Evolutionary conservation across 1,140 invertebrate species (phyloP), one percentile per base, ranked within the genome.

Genomic region (Listronotus oregonensis): DNA sequence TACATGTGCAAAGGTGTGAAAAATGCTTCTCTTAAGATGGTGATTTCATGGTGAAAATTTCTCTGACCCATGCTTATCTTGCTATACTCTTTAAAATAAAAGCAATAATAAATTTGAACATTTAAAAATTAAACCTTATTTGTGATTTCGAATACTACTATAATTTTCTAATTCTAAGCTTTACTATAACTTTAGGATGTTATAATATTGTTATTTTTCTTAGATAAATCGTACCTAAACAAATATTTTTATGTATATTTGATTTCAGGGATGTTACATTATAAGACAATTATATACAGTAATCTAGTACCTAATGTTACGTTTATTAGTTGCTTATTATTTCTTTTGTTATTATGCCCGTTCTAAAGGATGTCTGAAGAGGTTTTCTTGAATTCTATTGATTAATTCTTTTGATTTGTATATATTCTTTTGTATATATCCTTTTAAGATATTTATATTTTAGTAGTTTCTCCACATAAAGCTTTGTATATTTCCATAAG

Each of bases 381-480:
- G 21, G 21, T 27, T 27, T 27, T 27, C 21, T 27, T 3, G 8
- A 37, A 5, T 12, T 37, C 8, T 37, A 37, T 37, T 37, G 2
- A 44, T 2, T 44, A 40, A 3, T 44, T 12, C 14, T 44, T 8
- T 12, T 44, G 17, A 44, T 44, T 21, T 49, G 46, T 49, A 49
- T 18, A 49, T 49, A 49, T 49, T 49, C 18, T 44, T 44, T 15
- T 49, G 46, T 49, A 37, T 37, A 37, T 37, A 37, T 8, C 34
- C 11, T 9, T 37, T 21, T 49, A 49, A 49, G 46, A 17, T 49
- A 49, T 49, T 49, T 49, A 49, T 49, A 27, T 49, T 49, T 49
- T 15, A 18, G 15, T 18, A 6, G 6, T 49, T 49, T 49, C 11
- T 15, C 15, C 21, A 27, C 18, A 6, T 44, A 8, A 49, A 49